Evolutionary conservation across 2,888 invertebrate species (phyloP).

Genomic region (Acronicta psi): DNA sequence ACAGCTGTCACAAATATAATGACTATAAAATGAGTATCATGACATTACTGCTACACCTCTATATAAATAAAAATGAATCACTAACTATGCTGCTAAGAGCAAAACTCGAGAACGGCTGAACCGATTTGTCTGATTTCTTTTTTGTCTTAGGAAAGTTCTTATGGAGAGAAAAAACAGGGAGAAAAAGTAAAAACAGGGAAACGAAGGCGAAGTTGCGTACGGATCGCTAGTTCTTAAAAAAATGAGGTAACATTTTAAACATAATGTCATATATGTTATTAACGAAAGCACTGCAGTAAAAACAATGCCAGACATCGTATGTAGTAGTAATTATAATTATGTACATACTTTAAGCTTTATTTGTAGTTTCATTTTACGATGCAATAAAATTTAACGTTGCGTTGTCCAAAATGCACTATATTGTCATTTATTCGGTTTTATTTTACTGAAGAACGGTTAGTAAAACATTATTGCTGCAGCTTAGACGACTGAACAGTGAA

Average conservation of each 20-base stretch:
- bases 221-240: too few relatives aligned
- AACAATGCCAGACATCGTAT: conserved; percentile 16
- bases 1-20: too few relatives aligned
- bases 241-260: conserved; percentile 4
- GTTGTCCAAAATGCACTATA: conserved; percentile 35
- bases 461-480: conserved; percentile 47
- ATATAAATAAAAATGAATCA: too few relatives aligned
- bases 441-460: conserved; percentile 33
- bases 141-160: too few relatives aligned
- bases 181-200: too few relatives aligned
- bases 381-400: conserved; percentile 41
- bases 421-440: conserved; percentile 46
- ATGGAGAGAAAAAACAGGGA: too few relatives aligned
- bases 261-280: conserved; percentile 19
- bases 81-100: too few relatives aligned
- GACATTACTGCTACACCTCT: too few relatives aligned
- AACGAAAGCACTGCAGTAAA: conserved; percentile 27
- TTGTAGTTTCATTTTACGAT: conserved; percentile 48
- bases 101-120: too few relatives aligned
- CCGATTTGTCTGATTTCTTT: too few relatives aligned
- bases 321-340: conserved; percentile 33
- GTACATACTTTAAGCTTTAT: conserved; percentile 48
- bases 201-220: too few relatives aligned
- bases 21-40: too few relatives aligned
- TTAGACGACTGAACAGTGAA: conserved; percentile 12